Evolutionary conservation across 2,888 invertebrate genomes (phyloP).

Genomic region (Amiota minor): DNA sequence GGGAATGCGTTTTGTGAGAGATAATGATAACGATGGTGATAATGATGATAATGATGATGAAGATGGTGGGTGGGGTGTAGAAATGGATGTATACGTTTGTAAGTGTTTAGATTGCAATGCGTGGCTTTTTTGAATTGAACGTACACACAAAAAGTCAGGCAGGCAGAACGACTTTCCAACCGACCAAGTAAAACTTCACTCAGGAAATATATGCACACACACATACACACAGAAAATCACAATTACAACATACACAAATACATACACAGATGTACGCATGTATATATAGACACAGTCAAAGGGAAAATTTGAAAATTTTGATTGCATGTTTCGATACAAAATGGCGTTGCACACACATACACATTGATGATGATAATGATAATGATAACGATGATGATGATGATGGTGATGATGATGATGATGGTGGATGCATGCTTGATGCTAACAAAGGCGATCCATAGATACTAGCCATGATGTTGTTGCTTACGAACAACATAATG

Average conservation of each 20-base stretch:
- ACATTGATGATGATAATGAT: conserved; percentile 38
- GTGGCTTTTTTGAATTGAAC: conserved; percentile 5
- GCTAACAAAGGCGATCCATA: too few species aligned
- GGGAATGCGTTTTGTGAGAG: conserved; percentile 28
- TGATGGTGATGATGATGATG: conserved; percentile 28
- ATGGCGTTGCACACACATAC: conserved; percentile 56
- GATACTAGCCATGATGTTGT: not conserved
- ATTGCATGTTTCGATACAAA: conserved; percentile 70
- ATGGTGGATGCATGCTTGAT: not conserved
- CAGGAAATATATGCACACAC: conserved; percentile 24
- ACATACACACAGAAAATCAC: not conserved
- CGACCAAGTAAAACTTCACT: not conserved
- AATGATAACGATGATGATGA: conserved; percentile 48
- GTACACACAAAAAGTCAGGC: conserved; percentile 16
- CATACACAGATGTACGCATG: conserved; percentile 2
- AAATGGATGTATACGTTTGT: conserved; percentile 37
- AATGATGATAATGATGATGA: too few species aligned
- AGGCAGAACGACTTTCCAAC: not conserved
- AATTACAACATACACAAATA: conserved; percentile 15
- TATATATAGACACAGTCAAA: conserved; percentile 27
- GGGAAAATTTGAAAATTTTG: conserved; percentile 70
- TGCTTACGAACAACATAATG: conserved; percentile 4
- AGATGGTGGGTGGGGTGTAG: conserved; percentile 24
- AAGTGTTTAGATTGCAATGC: conserved; percentile 44
- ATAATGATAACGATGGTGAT: too few species aligned